Conservation (phyloP, 2,113 vertebrate species). For the Myrmecophaga tridactyla region DNA sequence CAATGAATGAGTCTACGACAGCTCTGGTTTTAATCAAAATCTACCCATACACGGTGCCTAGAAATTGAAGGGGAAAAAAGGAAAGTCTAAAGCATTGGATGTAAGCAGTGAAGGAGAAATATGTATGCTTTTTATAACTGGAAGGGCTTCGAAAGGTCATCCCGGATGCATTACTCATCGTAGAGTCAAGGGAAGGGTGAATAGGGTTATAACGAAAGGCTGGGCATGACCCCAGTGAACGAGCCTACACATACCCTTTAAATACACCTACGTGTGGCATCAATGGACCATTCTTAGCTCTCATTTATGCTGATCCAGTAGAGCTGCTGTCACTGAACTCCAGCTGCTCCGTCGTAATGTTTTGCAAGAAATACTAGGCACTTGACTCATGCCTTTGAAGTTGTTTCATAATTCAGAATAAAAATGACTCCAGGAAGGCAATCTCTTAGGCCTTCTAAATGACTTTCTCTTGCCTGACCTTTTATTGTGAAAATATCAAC, state of each 20-base stretch:
- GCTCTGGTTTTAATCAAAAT: neutral
- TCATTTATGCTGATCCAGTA: constrained; percentile 2
- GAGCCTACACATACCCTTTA: neutral
- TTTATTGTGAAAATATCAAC: constrained; percentile 54
- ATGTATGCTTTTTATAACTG: neutral
- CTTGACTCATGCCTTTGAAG: constrained; percentile 68
- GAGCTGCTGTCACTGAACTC: neutral
- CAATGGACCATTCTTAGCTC: constrained; percentile 31
- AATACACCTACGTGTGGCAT: neutral
- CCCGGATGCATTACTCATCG: neutral
- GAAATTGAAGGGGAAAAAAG: neutral
- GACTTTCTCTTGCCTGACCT: constrained; percentile 66
- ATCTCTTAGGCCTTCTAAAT: constrained; percentile 45
- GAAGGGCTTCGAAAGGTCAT: constrained; percentile 23
- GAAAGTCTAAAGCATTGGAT: neutral
- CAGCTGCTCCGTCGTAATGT: neutral
- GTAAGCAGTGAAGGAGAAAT: neutral
- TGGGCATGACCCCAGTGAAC: neutral
- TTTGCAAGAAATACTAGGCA: constrained; percentile 42
- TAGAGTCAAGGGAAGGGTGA: constrained; percentile 11
- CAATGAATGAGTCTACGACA: neutral
- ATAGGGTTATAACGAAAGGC: neutral
- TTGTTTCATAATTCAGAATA: constrained; percentile 57
- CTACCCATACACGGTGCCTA: neutral
- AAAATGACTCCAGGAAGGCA: constrained; percentile 56